A percentile compares a stretch with the other conserved stretches of the same genome.
Evolutionary conservation across 2,113 vertebrate species (phyloP).

Genomic region (Strix uralensis): DNA sequence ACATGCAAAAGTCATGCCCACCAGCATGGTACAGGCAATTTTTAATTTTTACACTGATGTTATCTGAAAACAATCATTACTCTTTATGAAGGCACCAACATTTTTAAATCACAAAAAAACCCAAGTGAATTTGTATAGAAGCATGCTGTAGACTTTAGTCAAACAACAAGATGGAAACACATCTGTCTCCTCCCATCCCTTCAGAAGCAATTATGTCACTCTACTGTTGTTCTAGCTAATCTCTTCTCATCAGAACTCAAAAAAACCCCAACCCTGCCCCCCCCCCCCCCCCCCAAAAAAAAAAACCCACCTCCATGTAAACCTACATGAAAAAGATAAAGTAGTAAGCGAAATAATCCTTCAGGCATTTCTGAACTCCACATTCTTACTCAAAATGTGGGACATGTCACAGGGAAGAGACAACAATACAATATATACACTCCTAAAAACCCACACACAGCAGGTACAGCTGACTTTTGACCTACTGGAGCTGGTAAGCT

Average conservation of each 20-base stretch:
- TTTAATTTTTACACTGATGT: neutral
- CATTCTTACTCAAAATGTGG: neutral
- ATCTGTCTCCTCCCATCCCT: neutral
- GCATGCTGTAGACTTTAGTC: neutral
- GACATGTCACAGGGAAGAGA: neutral
- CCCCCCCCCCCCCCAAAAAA: too few species aligned
- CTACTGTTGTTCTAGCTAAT: neutral
- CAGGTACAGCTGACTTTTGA: neutral
- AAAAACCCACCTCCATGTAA: neutral
- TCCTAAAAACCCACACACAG: neutral
- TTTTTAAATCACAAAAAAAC: neutral
- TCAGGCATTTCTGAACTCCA: neutral
- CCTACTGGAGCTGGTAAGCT: neutral
- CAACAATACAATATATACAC: neutral
- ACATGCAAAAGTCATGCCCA: neutral
- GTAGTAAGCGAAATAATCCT: neutral
- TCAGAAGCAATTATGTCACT: neutral
- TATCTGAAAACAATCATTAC: neutral
- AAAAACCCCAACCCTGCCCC: too few species aligned
- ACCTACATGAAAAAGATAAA: neutral
- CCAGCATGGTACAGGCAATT: neutral
- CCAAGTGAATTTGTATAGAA: neutral
- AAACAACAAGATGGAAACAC: neutral
- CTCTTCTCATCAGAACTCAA: neutral
- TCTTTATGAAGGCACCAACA: neutral